phyloP scores from a whole-genome alignment of 2,113 vertebrate species.

The Tiliqua scincoides region DNA sequence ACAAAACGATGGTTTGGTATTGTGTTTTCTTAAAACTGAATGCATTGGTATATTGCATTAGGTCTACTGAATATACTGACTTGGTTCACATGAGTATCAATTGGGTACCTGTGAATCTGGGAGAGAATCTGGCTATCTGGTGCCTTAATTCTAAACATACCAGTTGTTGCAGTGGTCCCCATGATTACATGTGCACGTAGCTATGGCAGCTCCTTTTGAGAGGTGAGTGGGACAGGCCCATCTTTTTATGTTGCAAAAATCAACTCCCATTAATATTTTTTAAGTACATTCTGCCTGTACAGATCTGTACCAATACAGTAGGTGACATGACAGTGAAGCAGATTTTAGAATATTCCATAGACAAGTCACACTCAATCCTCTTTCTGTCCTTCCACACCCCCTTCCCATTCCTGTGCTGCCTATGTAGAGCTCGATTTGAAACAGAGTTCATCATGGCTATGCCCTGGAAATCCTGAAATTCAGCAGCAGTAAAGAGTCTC shows the following conservation, averaged over 20 bases:
- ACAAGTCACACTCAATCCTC: not conserved
- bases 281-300: not conserved
- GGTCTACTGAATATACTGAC: constrained; percentile 44
- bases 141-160: not conserved
- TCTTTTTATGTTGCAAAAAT: not conserved
- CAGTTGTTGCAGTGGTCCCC: not conserved
- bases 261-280: not conserved
- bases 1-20: constrained; percentile 78
- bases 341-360: not conserved
- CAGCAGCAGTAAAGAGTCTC: not conserved
- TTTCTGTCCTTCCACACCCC: not conserved
- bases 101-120: not conserved
- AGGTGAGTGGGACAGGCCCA: not conserved
- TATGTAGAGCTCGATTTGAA: not conserved
- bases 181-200: not conserved
- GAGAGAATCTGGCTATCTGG: not conserved
- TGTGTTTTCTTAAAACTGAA: constrained; percentile 60
- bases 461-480: not conserved
- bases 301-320: not conserved
- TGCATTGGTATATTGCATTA: too few species aligned
- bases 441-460: not conserved
- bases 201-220: not conserved
- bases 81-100: not conserved
- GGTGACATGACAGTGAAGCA: not conserved
- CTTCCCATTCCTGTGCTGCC: not conserved